Conservation (phyloP, 2,113 vertebrate genomes). For the Alligator sinensis region DNA sequence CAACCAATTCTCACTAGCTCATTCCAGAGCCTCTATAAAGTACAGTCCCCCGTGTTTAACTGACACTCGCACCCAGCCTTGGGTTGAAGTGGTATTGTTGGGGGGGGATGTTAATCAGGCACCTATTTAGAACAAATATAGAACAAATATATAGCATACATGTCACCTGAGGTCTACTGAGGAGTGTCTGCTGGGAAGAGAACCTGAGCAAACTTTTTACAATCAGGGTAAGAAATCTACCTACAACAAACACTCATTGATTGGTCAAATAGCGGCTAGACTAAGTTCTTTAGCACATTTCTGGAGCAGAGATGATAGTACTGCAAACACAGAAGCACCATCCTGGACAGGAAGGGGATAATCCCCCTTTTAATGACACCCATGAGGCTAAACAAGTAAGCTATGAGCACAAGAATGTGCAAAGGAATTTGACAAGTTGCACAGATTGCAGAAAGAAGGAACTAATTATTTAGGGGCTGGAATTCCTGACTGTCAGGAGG, state of each 20-base stretch:
- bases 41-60: not conserved
- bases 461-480: not conserved
- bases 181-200: not conserved
- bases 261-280: not conserved
- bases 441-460: not conserved
- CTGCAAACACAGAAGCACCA: not conserved
- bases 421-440: not conserved
- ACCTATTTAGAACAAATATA: not conserved
- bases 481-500: not conserved
- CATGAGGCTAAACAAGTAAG: not conserved
- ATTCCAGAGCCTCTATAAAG: no score
- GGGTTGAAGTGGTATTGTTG: not conserved
- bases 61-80: not conserved
- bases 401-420: not conserved
- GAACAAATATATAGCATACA: not conserved
- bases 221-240: not conserved
- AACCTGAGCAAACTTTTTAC: not conserved
- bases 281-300: not conserved
- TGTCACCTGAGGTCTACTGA: not conserved
- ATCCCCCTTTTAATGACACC: not conserved
- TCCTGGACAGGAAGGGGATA: not conserved
- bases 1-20: not conserved
- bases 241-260: not conserved
- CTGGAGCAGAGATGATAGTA: not conserved
- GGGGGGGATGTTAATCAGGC: not conserved